Percentiles rank a stretch among this genome's conserved stretches.
phyloP scores from a whole-genome alignment of 2,113 vertebrate species.

The Tachysurus fulvidraco region DNA sequence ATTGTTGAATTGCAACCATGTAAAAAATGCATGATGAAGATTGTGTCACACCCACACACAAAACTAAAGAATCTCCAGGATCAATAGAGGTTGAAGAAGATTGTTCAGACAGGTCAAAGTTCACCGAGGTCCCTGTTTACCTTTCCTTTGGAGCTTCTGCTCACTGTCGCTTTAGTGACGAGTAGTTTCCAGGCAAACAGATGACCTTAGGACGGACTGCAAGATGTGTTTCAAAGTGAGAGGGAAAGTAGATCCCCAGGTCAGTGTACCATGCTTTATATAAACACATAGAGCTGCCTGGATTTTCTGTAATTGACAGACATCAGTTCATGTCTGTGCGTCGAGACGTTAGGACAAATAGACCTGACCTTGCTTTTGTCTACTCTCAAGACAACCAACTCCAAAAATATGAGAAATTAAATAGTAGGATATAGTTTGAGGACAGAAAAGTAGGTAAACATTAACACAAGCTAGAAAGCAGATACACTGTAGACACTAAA shows the following conservation, averaged over 20 bases:
- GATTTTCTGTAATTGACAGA: neutral
- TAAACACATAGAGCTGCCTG: neutral
- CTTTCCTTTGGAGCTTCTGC: constrained; percentile 43
- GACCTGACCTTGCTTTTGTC: neutral
- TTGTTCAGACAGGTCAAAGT: constrained; percentile 63
- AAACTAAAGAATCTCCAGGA: constrained; percentile 35
- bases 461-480: neutral
- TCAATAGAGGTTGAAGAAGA: constrained; percentile 53
- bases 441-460: neutral
- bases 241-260: neutral
- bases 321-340: neutral
- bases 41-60: constrained; percentile 39
- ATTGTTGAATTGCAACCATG: constrained; percentile 19
- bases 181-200: constrained; percentile 52
- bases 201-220: constrained; percentile 53
- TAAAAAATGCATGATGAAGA: constrained; percentile 41
- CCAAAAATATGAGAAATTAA: neutral
- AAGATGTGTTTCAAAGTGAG: constrained; percentile 30
- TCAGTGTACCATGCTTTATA: neutral
- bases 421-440: neutral
- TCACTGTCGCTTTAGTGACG: constrained; percentile 56
- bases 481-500: neutral
- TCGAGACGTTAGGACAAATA: neutral
- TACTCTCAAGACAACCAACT: neutral
- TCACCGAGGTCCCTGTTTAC: constrained; percentile 59